Evolutionary conservation across 2,113 vertebrate genomes (phyloP).

Genomic region (Nothocercus julius): DNA sequence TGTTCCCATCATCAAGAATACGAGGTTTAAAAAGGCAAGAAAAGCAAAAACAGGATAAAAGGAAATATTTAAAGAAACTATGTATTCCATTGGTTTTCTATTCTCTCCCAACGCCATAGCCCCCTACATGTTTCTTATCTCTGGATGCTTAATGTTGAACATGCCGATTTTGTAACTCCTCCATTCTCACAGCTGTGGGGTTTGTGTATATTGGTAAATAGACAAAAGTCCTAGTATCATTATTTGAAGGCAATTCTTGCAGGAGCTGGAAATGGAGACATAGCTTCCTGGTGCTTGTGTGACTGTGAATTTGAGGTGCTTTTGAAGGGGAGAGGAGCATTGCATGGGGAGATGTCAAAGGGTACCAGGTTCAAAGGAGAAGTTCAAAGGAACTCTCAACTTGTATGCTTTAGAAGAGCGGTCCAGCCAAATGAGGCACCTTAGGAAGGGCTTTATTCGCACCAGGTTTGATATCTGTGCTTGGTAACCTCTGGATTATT

Average conservation of each 20-base stretch:
- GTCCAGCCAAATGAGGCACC: not conserved
- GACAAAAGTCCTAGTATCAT: not conserved
- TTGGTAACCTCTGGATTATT: not conserved
- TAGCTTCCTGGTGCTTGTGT: rapidly evolving
- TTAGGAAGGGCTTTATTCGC: not conserved
- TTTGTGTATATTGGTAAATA: not conserved
- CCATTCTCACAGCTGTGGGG: not conserved
- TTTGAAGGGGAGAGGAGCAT: rapidly evolving
- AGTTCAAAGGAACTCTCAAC: not conserved
- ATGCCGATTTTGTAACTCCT: not conserved
- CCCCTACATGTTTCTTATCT: not conserved
- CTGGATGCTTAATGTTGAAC: not conserved
- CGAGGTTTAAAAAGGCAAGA: not conserved
- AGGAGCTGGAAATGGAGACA: not conserved
- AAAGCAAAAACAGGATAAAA: not conserved
- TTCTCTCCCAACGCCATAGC: not conserved
- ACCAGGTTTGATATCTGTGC: not conserved
- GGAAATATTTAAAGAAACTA: not conserved
- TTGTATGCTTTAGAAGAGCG: not conserved
- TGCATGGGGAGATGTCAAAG: not conserved
- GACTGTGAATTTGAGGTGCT: not conserved
- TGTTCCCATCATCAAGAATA: not conserved
- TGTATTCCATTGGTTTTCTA: not conserved
- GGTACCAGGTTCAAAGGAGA: not conserved
- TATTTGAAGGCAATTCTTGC: not conserved